Base-by-base conservation (phyloP, 1,140 invertebrate genomes). In the Venustaconcha ellipsiformis region DNA sequence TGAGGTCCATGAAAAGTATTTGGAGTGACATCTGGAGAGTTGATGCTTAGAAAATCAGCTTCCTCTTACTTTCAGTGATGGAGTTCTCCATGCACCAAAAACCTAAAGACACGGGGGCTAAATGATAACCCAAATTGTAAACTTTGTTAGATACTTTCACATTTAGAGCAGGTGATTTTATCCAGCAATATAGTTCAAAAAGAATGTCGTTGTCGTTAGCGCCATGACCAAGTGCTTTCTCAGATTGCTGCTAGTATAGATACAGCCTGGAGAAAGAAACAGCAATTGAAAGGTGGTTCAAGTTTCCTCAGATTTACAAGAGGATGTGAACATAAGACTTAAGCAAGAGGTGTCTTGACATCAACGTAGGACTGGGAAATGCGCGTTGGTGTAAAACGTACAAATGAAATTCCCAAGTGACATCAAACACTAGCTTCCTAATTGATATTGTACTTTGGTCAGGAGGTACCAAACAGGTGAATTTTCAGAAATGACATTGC, bases 401-500 rank as follows among this genome's bases (percentile, higher is more conserved):
- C 60, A 57, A 15, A 71, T 1, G 23, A n/a, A 23, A 72, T 76
- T 37, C 69, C 69, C 64, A 14, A 17, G 23, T 56, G 74, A 23
- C 64, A 73, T 55, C 23, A 23, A 62, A 37, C n/a, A 78, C 66
- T 18, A 69, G 18, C n/a, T 55, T 62, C 1, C 58, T 62, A 17
- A 57, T 63, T 68, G 79, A 78, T 64, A 78, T 80, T 55, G 67
- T 75, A 26, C 57, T 80, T 13, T 72, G 71, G 75, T 67, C 65
- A 20, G 58, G 57, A 30, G 65, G 13, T 17, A 67, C 15, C 1
- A 78, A 70, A 57, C 56, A 60, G 20, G 63, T 69, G 15, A 58
- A 72, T n/a, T 20, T 75, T 14, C 75, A n/a, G 76, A 80, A 65
- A 60, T 78, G 68, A 81, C 72, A 70, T 57, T 81, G 8, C 62